phyloP scores from a whole-genome alignment of 2,888 invertebrate species.

The Parnassius orleans region DNA sequence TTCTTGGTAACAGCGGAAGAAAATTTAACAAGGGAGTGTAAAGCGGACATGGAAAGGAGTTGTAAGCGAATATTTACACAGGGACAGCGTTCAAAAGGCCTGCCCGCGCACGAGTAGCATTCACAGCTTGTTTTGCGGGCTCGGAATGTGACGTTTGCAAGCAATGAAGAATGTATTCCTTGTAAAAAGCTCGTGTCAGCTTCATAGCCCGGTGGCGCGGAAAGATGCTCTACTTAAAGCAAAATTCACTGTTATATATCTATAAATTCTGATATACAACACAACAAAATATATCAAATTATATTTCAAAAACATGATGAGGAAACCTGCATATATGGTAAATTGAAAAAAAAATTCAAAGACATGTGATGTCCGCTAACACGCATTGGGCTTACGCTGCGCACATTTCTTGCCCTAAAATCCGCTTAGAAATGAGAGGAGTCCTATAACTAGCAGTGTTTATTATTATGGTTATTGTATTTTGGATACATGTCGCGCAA shows the following conservation, averaged over 20 bases:
- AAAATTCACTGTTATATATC: not conserved
- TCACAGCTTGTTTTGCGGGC: conserved; percentile 41
- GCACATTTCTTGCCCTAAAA: too few species aligned
- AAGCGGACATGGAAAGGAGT: conserved; percentile 25
- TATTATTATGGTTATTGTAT: too few species aligned
- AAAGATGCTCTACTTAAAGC: conserved; percentile 44
- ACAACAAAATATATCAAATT: too few species aligned
- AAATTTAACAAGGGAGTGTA: conserved; percentile 21
- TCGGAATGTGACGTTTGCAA: conserved; percentile 45
- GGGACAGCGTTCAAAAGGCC: conserved; percentile 22
- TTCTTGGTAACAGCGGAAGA: conserved; percentile 12
- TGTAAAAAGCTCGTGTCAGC: conserved; percentile 62
- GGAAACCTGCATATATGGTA: too few species aligned
- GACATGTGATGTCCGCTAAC: too few species aligned
- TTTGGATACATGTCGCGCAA: too few species aligned
- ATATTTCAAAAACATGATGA: too few species aligned
- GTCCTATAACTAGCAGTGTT: too few species aligned
- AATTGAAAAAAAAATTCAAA: too few species aligned
- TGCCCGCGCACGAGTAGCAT: conserved; percentile 32
- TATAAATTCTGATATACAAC: too few species aligned
- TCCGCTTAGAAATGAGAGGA: too few species aligned
- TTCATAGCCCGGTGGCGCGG: conserved; percentile 31
- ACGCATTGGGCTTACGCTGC: too few species aligned
- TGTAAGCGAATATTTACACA: conserved; percentile 27
- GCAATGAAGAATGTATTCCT: conserved; percentile 50